Conservation (phyloP, 1,140 invertebrate species). For the Leptinotarsa lineolata region DNA sequence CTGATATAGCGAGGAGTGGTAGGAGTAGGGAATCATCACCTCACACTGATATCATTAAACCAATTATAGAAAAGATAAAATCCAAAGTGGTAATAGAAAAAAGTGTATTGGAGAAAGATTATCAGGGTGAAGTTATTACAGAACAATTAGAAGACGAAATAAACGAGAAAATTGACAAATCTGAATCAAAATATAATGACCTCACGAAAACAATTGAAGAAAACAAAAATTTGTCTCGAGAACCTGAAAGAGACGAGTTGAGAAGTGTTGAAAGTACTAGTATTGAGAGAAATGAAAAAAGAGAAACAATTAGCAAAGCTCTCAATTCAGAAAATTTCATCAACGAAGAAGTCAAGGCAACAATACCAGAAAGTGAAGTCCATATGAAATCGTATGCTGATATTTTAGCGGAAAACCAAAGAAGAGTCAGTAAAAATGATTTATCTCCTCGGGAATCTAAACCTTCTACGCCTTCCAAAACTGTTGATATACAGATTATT, state of each 20-base stretch:
- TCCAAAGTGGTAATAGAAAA: background rate
- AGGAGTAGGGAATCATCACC: constrained; percentile 43
- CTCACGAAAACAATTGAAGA: too few relatives aligned
- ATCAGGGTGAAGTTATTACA: background rate
- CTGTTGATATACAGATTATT: background rate
- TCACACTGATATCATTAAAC: constrained; percentile 2
- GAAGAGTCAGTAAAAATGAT: background rate
- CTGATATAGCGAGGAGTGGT: constrained; percentile 33
- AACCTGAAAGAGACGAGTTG: constrained; percentile 4
- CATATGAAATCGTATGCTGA: constrained; percentile 10
- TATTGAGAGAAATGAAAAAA: too few relatives aligned
- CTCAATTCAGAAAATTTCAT: background rate
- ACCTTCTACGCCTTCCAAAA: background rate
- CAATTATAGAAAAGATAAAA: constrained; percentile 16
- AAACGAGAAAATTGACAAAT: background rate
- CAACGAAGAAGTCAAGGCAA: background rate
- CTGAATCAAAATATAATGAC: background rate
- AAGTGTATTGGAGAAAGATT: background rate
- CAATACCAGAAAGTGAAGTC: background rate
- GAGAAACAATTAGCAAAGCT: too few relatives aligned
- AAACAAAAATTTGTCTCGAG: too few relatives aligned
- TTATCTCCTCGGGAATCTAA: background rate
- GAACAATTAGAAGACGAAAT: constrained; percentile 3
- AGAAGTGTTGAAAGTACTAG: background rate
- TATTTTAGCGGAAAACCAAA: constrained; percentile 2